These are phyloP conservation scores for Podocnemis expansa DNA, from an alignment of 2,113 vertebrate genomes.

Conservation along the genomic window DNA sequence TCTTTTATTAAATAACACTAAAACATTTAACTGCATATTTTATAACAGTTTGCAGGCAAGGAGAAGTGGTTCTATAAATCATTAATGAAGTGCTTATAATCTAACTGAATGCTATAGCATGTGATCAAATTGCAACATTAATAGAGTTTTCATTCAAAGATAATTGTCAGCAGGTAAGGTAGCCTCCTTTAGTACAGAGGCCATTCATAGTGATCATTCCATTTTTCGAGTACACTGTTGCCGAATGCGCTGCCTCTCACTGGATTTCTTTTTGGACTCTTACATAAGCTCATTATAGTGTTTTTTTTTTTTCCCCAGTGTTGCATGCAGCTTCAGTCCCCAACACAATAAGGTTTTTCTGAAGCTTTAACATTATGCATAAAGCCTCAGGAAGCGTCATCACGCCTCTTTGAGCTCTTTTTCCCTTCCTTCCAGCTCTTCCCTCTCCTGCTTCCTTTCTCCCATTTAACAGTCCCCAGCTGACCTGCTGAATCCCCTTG, in stretches of 20 bases:
- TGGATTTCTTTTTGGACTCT: not conserved
- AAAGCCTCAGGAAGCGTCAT: too few species aligned
- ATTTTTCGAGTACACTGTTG: not conserved
- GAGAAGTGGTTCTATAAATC: not conserved
- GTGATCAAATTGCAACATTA: not conserved
- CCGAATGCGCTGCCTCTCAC: not conserved
- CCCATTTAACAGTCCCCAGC: not conserved
- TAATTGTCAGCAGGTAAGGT: not conserved
- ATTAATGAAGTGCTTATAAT: not conserved
- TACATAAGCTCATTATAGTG: not conserved
- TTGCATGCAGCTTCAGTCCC: not conserved
- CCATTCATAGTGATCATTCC: not conserved
- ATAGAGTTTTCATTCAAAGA: not conserved
- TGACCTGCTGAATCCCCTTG: not conserved
- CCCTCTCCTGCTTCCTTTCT: not conserved
- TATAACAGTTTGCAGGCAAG: not conserved
- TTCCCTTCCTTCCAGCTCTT: too few species aligned
- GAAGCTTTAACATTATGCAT: not conserved
- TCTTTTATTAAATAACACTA: conserved; percentile 32
- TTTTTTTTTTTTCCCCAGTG: not conserved
- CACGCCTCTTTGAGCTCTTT: not conserved
- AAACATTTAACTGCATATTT: conserved; percentile 24
- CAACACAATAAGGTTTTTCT: not conserved
- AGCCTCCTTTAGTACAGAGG: not conserved
- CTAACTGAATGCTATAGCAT: not conserved